Base-by-base conservation (phyloP, 2,113 vertebrate genomes). In the Phylloscopus trochilus region DNA sequence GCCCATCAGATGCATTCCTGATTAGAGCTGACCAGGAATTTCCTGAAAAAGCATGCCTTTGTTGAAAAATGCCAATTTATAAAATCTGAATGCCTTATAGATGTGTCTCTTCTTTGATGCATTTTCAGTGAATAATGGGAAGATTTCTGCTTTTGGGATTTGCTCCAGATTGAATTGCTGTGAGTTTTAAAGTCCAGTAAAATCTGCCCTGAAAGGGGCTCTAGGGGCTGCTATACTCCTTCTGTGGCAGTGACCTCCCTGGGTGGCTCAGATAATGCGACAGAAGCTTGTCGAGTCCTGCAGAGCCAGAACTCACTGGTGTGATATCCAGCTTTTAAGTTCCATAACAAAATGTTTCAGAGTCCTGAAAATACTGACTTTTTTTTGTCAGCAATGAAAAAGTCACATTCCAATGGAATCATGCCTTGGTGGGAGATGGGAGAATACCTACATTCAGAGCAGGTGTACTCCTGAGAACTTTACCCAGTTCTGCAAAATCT, bases 31-130 rank as follows among this genome's bases (percentile, higher is more conserved):
- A 89, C 80, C 69, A 64, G 60, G 41, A 94, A 91, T 89, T 87
- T 87, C 77, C 77, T 93, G 77, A 84, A 49, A 89, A 96, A 92
- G 56, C 73, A 53, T 13, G 27, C 55, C 52, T 92, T 83, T 94
- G 39, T 72, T 92, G 89, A 88, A 84, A 87, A 92, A 93, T 47
- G 27, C 31, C 44, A 27, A 26, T 94, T 89, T 91, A 64, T 72
- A 78, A 90, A 84, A 87, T 52, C 43, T 52, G 47, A 89, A 63
- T 44, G 72, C 56, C 55, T 83, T 89, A 86, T 56, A 62, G 82
- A 88, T 86, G 11, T 9, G 0, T 56, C 14, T 87, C 52, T 43
- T 87, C 70, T 96, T 83, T 90, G 75, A 69, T 53, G 12, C 7
- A 31, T 92, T 83, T 84, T 92, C 46, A 56, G 66, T 52, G 68